Evolutionary conservation across 2,113 vertebrate species (phyloP).

Genomic region (Psephotus haematonotus): DNA sequence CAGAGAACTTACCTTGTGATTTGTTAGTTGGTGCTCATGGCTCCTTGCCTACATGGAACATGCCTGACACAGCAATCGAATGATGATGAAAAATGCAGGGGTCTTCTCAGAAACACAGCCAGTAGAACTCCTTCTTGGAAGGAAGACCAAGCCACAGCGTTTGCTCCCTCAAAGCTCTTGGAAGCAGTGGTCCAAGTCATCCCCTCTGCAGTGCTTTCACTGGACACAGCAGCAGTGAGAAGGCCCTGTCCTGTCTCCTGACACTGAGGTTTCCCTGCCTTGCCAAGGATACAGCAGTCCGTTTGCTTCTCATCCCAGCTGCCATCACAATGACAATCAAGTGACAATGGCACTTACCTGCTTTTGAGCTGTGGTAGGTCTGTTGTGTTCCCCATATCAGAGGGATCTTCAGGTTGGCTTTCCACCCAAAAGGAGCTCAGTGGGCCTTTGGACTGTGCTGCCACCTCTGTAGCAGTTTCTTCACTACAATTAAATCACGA

Average conservation of each 20-base stretch:
- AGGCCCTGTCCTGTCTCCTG: fast-evolving
- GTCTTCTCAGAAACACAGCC: not conserved
- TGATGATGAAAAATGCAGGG: not conserved
- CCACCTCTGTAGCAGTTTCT: not conserved
- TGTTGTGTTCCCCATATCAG: fast-evolving
- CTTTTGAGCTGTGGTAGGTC: not conserved
- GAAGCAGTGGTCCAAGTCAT: not conserved
- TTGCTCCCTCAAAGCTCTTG: not conserved
- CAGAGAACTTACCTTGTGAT: not conserved
- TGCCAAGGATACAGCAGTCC: not conserved
- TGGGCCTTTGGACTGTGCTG: not conserved
- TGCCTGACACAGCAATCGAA: not conserved
- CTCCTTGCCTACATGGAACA: not conserved
- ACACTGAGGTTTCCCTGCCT: not conserved
- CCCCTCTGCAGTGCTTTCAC: not conserved
- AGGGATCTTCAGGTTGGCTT: not conserved
- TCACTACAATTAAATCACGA: not conserved
- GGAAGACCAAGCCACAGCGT: not conserved
- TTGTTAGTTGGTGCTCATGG: not conserved
- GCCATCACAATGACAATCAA: too few species aligned
- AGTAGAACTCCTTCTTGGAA: not conserved
- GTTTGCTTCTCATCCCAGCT: not conserved
- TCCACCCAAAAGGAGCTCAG: not conserved
- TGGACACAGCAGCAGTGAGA: not conserved
- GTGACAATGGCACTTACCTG: too few species aligned